Evolutionary conservation across 2,888 invertebrate genomes (phyloP).

Genomic region (Catocala nupta): DNA sequence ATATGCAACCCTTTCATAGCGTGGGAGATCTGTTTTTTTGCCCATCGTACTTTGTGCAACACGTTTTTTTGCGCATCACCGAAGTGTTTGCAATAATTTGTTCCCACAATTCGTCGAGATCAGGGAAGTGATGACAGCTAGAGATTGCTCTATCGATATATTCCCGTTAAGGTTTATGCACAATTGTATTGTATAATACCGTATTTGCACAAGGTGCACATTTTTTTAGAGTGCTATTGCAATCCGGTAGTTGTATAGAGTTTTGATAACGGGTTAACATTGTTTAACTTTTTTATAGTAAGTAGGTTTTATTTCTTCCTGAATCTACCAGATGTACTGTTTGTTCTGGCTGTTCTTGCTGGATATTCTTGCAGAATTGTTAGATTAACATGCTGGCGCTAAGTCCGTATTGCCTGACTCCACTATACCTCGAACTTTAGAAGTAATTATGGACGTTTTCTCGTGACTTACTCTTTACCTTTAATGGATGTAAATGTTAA

Average conservation of each 20-base stretch:
- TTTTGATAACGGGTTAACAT: conserved; percentile 43
- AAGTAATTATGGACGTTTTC: too few relatives aligned
- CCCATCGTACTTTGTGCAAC: conserved; percentile 74
- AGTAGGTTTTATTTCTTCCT: not conserved
- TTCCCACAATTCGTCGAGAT: conserved; percentile 81
- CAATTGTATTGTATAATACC: conserved; percentile 46
- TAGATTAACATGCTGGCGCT: too few relatives aligned
- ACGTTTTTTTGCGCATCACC: conserved; percentile 71
- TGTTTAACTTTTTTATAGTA: conserved; percentile 8
- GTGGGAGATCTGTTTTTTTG: conserved; percentile 83
- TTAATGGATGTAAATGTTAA: too few relatives aligned
- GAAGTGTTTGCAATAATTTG: conserved; percentile 87
- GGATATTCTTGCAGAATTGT: too few relatives aligned
- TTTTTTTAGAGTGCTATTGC: conserved; percentile 33
- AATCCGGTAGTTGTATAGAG: conserved; percentile 17
- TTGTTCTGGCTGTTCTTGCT: too few relatives aligned
- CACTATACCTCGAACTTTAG: too few relatives aligned
- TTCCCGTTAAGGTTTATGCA: conserved; percentile 67
- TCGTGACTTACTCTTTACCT: too few relatives aligned
- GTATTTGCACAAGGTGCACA: conserved; percentile 50
- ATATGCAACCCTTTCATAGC: conserved; percentile 84
- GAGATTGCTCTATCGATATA: conserved; percentile 68
- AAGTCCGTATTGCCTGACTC: too few relatives aligned
- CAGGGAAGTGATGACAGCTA: conserved; percentile 84
- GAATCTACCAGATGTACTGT: too few relatives aligned